A percentile compares a stretch with the other conserved stretches of the same genome.
phyloP scores from a whole-genome alignment of 2,888 invertebrate genomes.

The Piscicola geometra region DNA sequence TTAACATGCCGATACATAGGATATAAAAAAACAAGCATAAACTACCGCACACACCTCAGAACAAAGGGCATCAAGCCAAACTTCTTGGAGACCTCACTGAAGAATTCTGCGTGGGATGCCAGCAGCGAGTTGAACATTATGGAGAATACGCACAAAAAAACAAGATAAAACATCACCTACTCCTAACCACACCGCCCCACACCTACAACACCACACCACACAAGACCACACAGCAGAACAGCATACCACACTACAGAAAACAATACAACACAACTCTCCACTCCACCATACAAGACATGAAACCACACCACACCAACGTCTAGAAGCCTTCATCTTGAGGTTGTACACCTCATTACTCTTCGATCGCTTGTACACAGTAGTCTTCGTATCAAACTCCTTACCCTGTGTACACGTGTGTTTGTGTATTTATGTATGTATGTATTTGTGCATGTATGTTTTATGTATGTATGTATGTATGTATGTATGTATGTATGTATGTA shows the following conservation, averaged over 20 bases:
- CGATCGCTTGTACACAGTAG: slow-evolving; percentile 80
- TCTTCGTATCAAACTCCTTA: slow-evolving; percentile 77
- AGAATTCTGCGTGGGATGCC: slow-evolving; percentile 57
- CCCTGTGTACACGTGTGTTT: too few relatives aligned
- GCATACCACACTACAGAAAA: too few relatives aligned
- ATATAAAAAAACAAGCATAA: background rate
- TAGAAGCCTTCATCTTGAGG: slow-evolving; percentile 91
- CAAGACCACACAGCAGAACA: too few relatives aligned
- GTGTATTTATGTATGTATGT: too few relatives aligned
- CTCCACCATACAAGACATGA: background rate
- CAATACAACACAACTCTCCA: background rate
- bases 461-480: too few relatives aligned
- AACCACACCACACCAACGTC: slow-evolving; percentile 55
- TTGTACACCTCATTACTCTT: slow-evolving; percentile 96
- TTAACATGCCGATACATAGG: background rate
- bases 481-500: too few relatives aligned
- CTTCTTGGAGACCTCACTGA: slow-evolving; percentile 62
- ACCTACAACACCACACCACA: too few relatives aligned
- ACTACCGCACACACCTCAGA: slow-evolving; percentile 60
- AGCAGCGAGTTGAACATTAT: background rate
- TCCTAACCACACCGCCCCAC: too few relatives aligned
- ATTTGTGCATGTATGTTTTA: too few relatives aligned
- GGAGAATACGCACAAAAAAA: background rate
- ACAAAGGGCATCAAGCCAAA: slow-evolving; percentile 97
- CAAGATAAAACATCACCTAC: too few relatives aligned